Evolutionary conservation across 2,888 invertebrate species (phyloP).

Genomic region (Tiphia femorata): DNA sequence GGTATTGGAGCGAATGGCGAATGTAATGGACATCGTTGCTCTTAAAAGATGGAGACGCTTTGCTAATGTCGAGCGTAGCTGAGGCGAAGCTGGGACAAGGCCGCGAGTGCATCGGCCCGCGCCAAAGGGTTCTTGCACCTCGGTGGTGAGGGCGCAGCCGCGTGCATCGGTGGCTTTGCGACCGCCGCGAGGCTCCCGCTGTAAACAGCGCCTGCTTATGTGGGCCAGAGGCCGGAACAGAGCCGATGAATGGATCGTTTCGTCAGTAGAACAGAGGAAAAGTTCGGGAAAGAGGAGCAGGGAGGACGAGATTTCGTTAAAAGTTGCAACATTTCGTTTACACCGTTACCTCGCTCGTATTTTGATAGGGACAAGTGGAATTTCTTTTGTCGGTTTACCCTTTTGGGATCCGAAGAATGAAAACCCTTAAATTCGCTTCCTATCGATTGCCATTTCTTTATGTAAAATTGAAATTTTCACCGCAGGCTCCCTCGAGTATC

Average conservation of each 20-base stretch:
- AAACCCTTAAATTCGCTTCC: not conserved
- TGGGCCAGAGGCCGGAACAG: conserved; percentile 1
- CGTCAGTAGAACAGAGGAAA: too few relatives aligned
- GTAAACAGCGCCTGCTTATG: not conserved
- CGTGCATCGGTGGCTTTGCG: not conserved
- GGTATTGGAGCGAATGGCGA: too few relatives aligned
- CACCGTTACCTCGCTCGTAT: too few relatives aligned
- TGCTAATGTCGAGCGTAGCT: conserved; percentile 6
- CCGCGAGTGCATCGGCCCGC: conserved; percentile 62
- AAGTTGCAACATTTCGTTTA: too few relatives aligned
- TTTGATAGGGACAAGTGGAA: too few relatives aligned
- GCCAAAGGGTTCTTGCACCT: conserved; percentile 54
- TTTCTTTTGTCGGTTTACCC: too few relatives aligned
- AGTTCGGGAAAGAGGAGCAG: too few relatives aligned
- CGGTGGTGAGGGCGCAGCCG: conserved; percentile 4
- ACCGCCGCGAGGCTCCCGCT: not conserved
- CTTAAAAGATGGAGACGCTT: conserved; percentile 9
- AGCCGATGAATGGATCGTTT: too few relatives aligned
- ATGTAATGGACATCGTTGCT: too few relatives aligned
- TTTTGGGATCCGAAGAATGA: conserved; percentile 6
- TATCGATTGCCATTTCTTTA: not conserved
- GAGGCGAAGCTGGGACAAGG: conserved; percentile 60
- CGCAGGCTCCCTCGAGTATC: too few relatives aligned
- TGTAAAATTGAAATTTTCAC: too few relatives aligned
- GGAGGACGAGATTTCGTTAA: too few relatives aligned